A percentile compares a stretch with the other conserved stretches of the same genome.
These are phyloP conservation scores for Pandemis heparana DNA, from an alignment of 2,888 invertebrate genomes.

Conservation along the genomic window DNA sequence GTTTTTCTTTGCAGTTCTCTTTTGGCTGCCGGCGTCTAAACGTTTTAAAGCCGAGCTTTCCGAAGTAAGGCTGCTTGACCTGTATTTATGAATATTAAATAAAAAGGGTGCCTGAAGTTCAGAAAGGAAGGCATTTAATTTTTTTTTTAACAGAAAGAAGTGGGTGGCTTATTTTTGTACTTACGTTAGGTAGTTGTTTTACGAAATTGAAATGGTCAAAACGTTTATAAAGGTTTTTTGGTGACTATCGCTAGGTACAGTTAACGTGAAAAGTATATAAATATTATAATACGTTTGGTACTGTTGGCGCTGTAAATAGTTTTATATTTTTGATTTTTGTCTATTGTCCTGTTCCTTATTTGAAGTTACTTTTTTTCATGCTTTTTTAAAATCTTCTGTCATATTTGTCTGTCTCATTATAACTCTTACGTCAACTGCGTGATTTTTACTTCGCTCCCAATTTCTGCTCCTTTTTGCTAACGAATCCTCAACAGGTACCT, in stretches of 20 bases:
- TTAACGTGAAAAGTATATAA: no score
- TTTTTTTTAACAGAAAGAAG: slow-evolving; percentile 18
- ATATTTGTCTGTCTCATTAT: no score
- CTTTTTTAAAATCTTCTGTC: no score
- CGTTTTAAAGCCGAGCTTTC: slow-evolving; percentile 38
- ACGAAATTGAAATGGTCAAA: neutral
- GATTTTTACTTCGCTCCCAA: no score
- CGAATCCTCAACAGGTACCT: no score
- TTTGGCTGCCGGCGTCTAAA: slow-evolving; percentile 33
- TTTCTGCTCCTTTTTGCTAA: no score
- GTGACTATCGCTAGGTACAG: neutral
- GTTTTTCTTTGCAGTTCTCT: slow-evolving; percentile 43
- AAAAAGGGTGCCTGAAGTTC: slow-evolving; percentile 37
- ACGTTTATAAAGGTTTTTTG: neutral
- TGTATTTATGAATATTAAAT: slow-evolving; percentile 43
- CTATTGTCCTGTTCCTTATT: no score
- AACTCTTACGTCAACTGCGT: no score
- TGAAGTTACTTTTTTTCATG: no score
- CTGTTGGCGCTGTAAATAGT: no score
- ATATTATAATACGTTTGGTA: no score
- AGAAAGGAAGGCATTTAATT: slow-evolving; percentile 22
- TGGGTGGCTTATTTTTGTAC: neutral
- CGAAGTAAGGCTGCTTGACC: slow-evolving; percentile 33
- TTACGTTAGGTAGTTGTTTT: neutral
- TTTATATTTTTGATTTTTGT: no score